Evolutionary conservation across 1,140 invertebrate genomes (phyloP), one percentile per base, ranked within the genome.

Genomic region (Lerema accius): DNA sequence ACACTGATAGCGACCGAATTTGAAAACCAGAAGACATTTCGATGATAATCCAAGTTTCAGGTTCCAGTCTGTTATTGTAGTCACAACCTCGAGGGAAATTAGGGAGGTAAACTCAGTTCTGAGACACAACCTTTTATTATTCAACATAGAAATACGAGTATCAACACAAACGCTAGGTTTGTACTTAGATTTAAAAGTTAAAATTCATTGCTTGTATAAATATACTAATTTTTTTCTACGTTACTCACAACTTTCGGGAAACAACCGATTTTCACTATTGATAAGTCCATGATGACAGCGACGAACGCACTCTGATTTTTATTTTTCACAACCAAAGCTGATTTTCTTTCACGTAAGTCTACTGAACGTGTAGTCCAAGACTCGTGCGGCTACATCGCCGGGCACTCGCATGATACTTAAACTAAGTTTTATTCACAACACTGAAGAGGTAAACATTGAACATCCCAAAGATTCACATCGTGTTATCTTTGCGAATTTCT

Each of bases 391-490:
- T 84, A 82, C 77, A 84, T 83, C 65, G 67, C 63, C 78, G 46
- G 60, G 55, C 63, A 71, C 74, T 71, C 65, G 76, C 70, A 65
- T 59, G 67, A 70, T 50, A 64, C 66, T 76, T 70, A 73, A 65
- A 69, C 63, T 81, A 84, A 68, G 23, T 61, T 70, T 76, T 79
- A 86, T 82, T 90, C 87, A 89, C 87, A 90, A 90, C 87, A 89
- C 87, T 78, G 79, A 77, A 85, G 87, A 90, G 84, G 84, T 90
- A 90, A 86, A 84, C 82, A 90, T 82, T 84, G 65, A 76, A 71
- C 58, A 69, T 66, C 75, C 67, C 69, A 71, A 11, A 64, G 48
- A 71, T 63, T 86, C 76, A 86, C 84, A 86, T 86, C 49, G 65
- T 80, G 80, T 49, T 80, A 82, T 72, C 69, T 77, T 75, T 78